Conservation (phyloP, 2,113 vertebrate genomes). For the Euleptes europaea region DNA sequence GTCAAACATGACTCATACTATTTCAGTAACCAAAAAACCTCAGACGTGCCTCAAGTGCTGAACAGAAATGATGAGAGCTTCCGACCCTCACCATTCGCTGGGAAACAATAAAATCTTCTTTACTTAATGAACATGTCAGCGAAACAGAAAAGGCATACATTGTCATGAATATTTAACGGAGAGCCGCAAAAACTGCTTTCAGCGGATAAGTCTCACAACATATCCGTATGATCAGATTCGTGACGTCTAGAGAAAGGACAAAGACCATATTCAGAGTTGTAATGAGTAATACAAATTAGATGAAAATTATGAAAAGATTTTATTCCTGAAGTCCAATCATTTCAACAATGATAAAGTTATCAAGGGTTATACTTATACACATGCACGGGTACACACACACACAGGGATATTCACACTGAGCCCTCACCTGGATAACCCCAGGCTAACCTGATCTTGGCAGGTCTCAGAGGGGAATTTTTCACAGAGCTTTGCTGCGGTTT, state of each 20-base stretch:
- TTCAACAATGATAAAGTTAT: slow-evolving; percentile 7
- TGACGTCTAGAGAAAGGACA: slow-evolving; percentile 80
- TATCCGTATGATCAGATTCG: slow-evolving; percentile 60
- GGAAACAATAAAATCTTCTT: slow-evolving; percentile 67
- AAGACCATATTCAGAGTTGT: slow-evolving; percentile 78
- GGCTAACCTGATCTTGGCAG: too few species aligned
- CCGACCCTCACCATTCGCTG: slow-evolving; percentile 66
- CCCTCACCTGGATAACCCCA: too few species aligned
- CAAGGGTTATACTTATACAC: too few species aligned
- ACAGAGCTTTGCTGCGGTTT: too few species aligned
- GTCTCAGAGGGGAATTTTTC: too few species aligned
- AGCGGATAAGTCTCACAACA: slow-evolving; percentile 63
- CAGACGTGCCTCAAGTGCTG: slow-evolving; percentile 57
- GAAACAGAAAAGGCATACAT: slow-evolving; percentile 67
- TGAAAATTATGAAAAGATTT: slow-evolving; percentile 49
- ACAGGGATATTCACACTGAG: too few species aligned
- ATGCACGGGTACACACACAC: too few species aligned
- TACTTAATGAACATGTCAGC: slow-evolving; percentile 53
- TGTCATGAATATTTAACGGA: slow-evolving; percentile 53
- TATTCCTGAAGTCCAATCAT: slow-evolving; percentile 32
- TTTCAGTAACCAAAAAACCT: slow-evolving; percentile 56
- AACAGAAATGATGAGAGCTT: slow-evolving; percentile 50
- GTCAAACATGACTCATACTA: slow-evolving; percentile 62
- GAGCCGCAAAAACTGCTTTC: slow-evolving; percentile 59
- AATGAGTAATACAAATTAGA: slow-evolving; percentile 48